These are phyloP conservation scores for Octomys mimax DNA, from an alignment of 2,797 vertebrate genomes.

Conservation along the genomic window DNA sequence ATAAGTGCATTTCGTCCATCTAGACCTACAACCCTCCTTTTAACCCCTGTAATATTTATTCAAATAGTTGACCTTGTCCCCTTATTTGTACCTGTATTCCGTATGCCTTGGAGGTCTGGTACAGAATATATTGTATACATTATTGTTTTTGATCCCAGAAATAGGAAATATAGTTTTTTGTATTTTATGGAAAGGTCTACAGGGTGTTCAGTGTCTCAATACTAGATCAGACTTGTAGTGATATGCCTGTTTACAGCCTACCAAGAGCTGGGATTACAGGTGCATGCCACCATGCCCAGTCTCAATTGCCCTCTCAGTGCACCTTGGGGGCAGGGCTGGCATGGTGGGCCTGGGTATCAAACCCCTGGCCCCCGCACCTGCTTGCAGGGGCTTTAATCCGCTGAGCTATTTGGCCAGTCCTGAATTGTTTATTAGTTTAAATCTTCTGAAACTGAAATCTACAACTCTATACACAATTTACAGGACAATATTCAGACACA, in stretches of 20 bases:
- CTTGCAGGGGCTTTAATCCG: too few relatives aligned
- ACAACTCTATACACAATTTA: not conserved
- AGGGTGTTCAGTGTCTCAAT: too few relatives aligned
- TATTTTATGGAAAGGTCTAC: too few relatives aligned
- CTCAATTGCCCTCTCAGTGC: too few relatives aligned
- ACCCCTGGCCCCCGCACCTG: too few relatives aligned
- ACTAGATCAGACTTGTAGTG: too few relatives aligned
- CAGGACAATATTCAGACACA: not conserved
- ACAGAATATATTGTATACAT: not conserved
- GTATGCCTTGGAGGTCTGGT: not conserved
- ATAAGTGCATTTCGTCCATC: not conserved
- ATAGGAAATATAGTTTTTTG: not conserved
- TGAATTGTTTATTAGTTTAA: slow-evolving; percentile 19
- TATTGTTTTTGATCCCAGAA: slow-evolving; percentile 3
- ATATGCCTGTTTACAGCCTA: too few relatives aligned
- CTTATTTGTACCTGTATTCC: slow-evolving; percentile 11
- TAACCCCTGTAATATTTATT: not conserved
- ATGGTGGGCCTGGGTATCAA: too few relatives aligned
- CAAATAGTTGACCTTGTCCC: not conserved
- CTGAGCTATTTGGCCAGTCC: not conserved
- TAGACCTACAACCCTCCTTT: not conserved
- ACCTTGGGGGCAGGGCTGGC: too few relatives aligned
- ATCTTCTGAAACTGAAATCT: slow-evolving; percentile 59
- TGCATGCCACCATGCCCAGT: too few relatives aligned
- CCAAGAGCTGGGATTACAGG: too few relatives aligned